Base-by-base conservation (phyloP, 2,888 invertebrate genomes). In the Brachyptera putata region DNA sequence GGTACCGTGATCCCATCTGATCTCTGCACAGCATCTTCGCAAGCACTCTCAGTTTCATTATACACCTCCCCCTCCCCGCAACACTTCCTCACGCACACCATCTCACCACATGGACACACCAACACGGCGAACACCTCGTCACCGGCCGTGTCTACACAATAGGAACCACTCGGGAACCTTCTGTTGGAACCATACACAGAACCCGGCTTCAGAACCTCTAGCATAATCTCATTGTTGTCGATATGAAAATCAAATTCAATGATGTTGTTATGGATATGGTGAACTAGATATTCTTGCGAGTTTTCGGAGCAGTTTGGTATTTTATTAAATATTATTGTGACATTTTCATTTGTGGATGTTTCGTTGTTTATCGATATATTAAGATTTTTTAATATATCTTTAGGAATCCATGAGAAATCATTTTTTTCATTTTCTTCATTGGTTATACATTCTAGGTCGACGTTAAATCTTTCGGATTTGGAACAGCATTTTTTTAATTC, bases 181-280 rank as follows among this genome's bases (percentile, higher is more conserved):
- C n/a, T n/a, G n/a, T n/a, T n/a, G n/a, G n/a, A n/a, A 4, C 18
- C 53, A 22, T 34, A 13, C n/a, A 53, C 18, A n/a, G 36, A 53
- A 11, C 34, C 34, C 5, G 53, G 14, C 16, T 30, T 53, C 36
- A 53, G 9, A n/a, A 36, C 34, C 9, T 53, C 53, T 21, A 53
- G 21, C 11, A 30, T 13, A 9, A 34, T 37, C 13, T 21, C 36
- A 13, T 22, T 18, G 18, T 53, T 21, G n/a, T 18, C 14, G n/a
- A 53, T 37, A 22, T 18, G 16, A 11, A 53, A 36, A 36, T 34
- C 36, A 13, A 53, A 53, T 30, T 53, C 53, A 14, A n/a, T n/a
- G n/a, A n/a, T n/a, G n/a, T n/a, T n/a, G n/a, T n/a, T n/a, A n/a
- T n/a, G n/a, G n/a, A n/a, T n/a, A n/a, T n/a, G n/a, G n/a, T n/a